Evolutionary conservation across 2,113 vertebrate genomes (phyloP), one percentile per base, ranked within the genome.

Genomic region (Dasypus novemcinctus): DNA sequence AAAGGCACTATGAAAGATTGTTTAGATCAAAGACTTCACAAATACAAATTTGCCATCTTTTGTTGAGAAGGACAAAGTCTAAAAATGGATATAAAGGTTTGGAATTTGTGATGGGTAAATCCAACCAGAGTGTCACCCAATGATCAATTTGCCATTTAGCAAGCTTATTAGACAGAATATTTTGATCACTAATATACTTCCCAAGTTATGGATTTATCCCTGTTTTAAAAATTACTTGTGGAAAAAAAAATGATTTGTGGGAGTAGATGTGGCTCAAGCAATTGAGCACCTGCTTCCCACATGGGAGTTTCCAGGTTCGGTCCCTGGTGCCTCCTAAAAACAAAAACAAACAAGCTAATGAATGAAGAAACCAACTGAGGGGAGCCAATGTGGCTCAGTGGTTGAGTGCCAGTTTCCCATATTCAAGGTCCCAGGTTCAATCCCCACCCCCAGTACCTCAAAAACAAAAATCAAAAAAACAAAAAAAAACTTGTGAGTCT

Each of bases 201-300:
- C 68, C 38, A 87, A 52, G 68, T 76, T 78, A 54, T 14, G 78
- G 41, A 33, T 49, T 27, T 27, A 68, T 76, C 7, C 63, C 72
- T 87, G 18, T 46, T 87, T 90, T 85, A 79, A 64, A 90, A 91
- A 63, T 59, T 46, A 63, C 59, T 80, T 75, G 59, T 93, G 78
- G 43, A 64, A 90, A 91, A 63, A n/a, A 64, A 90, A 91, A 63
- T 59, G 57, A 63, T 46, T 80, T 75, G 59, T 93, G 78, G 43
- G 43, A 46, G 43, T 5, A 9, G 43, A 46, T 46, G 43, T 46
- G 43, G 43, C 43, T 46, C 43, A 46, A 46, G 43, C 43, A 9
- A 49, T n/a, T n/a, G n/a, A n/a, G n/a, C n/a, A n/a, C n/a, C n/a
- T n/a, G n/a, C n/a, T n/a, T n/a, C n/a, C n/a, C n/a, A n/a, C n/a